Percentiles rank a stretch among this genome's conserved stretches.
phyloP scores from a whole-genome alignment of 1,140 invertebrate species.

The Mercenaria mercenaria region DNA sequence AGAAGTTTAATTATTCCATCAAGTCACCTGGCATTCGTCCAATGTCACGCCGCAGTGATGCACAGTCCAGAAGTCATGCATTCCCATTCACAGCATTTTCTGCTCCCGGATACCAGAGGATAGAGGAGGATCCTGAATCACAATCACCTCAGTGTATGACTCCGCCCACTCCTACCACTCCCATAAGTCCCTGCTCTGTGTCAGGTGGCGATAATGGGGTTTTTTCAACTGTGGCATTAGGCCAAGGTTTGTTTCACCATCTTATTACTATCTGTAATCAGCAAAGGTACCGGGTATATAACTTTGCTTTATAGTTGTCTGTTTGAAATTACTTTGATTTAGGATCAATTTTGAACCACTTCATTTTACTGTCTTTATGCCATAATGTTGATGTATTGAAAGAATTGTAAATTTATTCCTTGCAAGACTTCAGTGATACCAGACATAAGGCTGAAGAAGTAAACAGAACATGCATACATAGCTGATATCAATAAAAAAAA shows the following conservation, averaged over 20 bases:
- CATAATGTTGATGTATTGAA: too few relatives aligned
- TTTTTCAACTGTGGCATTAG: slow-evolving; percentile 84
- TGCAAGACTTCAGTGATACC: too few relatives aligned
- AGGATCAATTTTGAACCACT: too few relatives aligned
- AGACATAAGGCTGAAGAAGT: too few relatives aligned
- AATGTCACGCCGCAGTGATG: slow-evolving; percentile 85
- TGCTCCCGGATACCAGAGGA: slow-evolving; percentile 75
- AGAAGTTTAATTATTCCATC: slow-evolving; percentile 91
- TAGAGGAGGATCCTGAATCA: slow-evolving; percentile 75
- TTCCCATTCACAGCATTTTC: slow-evolving; percentile 83
- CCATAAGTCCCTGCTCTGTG: slow-evolving; percentile 75
- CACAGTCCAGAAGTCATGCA: slow-evolving; percentile 80
- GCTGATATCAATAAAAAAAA: too few relatives aligned
- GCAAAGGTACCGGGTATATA: not conserved
- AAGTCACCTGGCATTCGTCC: slow-evolving; percentile 97
- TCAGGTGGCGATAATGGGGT: slow-evolving; percentile 84
- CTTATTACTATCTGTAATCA: too few relatives aligned
- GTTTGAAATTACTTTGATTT: too few relatives aligned
- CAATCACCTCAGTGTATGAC: slow-evolving; percentile 71
- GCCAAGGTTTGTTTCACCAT: slow-evolving; percentile 51
- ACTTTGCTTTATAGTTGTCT: too few relatives aligned
- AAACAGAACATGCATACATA: too few relatives aligned
- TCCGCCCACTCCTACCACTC: slow-evolving; percentile 82
- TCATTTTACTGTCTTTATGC: too few relatives aligned
- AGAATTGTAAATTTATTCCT: too few relatives aligned